Evolutionary conservation across 1,140 invertebrate species (phyloP).

Genomic region (Drosophila gunungcola): DNA sequence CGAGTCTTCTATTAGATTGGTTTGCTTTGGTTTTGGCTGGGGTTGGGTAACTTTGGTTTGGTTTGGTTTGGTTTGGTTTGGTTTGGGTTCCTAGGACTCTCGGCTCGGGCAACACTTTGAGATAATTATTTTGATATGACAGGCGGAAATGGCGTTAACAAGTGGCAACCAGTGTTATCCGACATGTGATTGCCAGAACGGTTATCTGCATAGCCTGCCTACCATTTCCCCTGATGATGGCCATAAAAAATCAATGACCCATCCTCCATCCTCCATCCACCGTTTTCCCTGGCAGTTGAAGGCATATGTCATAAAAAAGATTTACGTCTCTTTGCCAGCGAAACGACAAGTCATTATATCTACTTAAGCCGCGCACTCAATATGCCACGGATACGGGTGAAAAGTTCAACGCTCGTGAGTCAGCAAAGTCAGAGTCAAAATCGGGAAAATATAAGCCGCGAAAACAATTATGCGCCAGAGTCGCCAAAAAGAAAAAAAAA

Average conservation of each 20-base stretch:
- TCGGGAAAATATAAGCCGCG: slow-evolving; percentile 47
- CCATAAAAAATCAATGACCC: slow-evolving; percentile 52
- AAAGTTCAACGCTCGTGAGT: slow-evolving; percentile 79
- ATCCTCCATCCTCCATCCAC: not conserved
- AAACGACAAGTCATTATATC: slow-evolving; percentile 76
- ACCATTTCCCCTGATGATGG: slow-evolving; percentile 33
- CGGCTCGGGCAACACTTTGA: slow-evolving; percentile 49
- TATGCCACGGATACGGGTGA: slow-evolving; percentile 65
- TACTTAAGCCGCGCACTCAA: slow-evolving; percentile 69
- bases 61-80: not conserved
- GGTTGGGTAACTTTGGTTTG: not conserved
- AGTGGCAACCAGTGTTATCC: slow-evolving; percentile 68
- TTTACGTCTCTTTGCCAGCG: slow-evolving; percentile 53
- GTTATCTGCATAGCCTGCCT: slow-evolving; percentile 36
- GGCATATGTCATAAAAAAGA: slow-evolving; percentile 72
- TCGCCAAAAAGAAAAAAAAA: slow-evolving; percentile 49
- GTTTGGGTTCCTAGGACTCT: slow-evolving; percentile 29
- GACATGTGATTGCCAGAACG: slow-evolving; percentile 67
- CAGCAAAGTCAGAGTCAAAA: slow-evolving; percentile 41
- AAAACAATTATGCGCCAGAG: slow-evolving; percentile 70
- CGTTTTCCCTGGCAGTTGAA: slow-evolving; percentile 26
- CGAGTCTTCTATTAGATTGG: slow-evolving; percentile 29
- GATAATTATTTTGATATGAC: slow-evolving; percentile 83
- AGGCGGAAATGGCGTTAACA: slow-evolving; percentile 79
- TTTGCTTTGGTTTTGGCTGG: slow-evolving; percentile 1